Base-by-base conservation (phyloP, 2,113 vertebrate species). In the Monopterus albus region DNA sequence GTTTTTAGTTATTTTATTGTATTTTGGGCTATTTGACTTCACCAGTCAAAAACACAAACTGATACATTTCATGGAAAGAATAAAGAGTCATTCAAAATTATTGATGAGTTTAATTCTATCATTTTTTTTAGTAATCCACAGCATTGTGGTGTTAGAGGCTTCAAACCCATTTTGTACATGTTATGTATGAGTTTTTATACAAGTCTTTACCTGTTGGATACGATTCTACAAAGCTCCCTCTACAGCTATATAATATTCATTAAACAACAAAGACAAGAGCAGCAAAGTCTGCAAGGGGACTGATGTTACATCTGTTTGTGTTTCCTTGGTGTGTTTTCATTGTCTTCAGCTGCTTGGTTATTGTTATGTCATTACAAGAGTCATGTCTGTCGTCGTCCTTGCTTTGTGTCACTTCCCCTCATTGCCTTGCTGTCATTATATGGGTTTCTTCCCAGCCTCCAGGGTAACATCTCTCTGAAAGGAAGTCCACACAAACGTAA, bases 1-100 rank as follows among this genome's bases (percentile, higher is more conserved):
- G 5, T 36, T 65, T 86, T 83, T 76, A 38, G 26, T n/a, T 0
- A 21, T 69, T 90, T 89, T 83, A 85, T 81, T 84, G 13, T 56
- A 52, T 75, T 53, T 72, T 50, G 21, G 18, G 42, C 35, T 31
- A n/a, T 78, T 45, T 42, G 35, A 58, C n/a, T 18, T 56, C 15
- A 60, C 4, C 36, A 75, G 10, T 71, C 59, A 74, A 66, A 81
- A 78, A 62, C 69, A 75, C 38, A 21, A 49, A 62, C 7, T 11
- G 3, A 29, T 47, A 56, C 42, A 68, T 68, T 82, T 67, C 43
- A 68, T 36, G 56, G 23, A 55, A 56, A 72, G 21, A 59, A 70
- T 64, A 65, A 52, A n/a, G 25, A 2, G 47, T 23, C 0, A 28
- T 21, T 79, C 20, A 65, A 49, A 42, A 36, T 21, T 23, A 69